Evolutionary conservation across 2,797 vertebrate species (phyloP).

Genomic region (Pteropus rufus): DNA sequence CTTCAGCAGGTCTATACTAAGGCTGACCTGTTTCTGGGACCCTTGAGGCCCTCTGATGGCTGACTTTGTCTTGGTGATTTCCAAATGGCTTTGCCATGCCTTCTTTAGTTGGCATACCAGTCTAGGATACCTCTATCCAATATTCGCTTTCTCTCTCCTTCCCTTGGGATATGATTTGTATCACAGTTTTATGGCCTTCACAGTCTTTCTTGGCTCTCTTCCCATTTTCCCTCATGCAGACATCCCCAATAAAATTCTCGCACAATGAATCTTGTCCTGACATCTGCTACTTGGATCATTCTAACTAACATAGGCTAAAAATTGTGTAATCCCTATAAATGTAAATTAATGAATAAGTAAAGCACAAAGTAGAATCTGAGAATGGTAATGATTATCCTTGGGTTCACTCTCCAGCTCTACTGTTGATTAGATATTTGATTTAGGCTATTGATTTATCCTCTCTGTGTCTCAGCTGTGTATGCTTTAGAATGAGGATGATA

Average conservation of each 20-base stretch:
- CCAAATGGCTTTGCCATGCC: neutral
- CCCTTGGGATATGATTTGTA: neutral
- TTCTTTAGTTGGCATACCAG: neutral
- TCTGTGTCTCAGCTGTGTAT: neutral
- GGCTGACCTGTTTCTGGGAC: neutral
- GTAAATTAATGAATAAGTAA: neutral
- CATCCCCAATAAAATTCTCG: neutral
- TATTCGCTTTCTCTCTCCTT: neutral
- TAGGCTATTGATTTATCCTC: neutral
- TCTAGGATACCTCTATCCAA: neutral
- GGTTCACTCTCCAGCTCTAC: neutral
- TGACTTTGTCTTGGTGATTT: neutral
- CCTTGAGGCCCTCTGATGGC: neutral
- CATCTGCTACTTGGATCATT: neutral
- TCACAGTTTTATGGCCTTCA: neutral
- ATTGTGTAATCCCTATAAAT: neutral
- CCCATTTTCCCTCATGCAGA: neutral
- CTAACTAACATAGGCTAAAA: neutral
- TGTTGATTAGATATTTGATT: neutral
- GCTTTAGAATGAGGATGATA: neutral
- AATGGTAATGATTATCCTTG: neutral
- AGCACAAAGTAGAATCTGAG: neutral
- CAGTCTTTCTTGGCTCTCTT: neutral
- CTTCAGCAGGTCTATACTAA: neutral
- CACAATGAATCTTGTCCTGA: neutral